These are phyloP conservation scores for Tamandua tetradactyla DNA, from an alignment of 2,797 vertebrate species.

Conservation along the genomic window DNA sequence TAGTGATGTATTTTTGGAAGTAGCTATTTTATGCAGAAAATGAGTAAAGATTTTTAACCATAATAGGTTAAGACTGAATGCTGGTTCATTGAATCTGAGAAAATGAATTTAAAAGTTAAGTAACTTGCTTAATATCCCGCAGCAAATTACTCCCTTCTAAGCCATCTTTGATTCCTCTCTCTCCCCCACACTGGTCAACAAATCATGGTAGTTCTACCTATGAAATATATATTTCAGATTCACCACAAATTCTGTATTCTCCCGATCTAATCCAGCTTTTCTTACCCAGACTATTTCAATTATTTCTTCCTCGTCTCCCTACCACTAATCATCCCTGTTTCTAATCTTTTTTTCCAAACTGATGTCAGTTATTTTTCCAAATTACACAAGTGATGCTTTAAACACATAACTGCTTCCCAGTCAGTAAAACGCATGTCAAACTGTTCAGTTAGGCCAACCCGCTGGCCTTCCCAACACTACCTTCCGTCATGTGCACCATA, in stretches of 20 bases:
- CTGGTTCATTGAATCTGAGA: conserved; percentile 19
- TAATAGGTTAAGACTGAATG: conserved; percentile 3
- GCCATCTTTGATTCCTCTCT: background rate
- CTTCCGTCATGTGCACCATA: background rate
- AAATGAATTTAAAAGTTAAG: conserved; percentile 40
- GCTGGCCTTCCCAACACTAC: background rate
- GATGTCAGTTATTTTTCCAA: background rate
- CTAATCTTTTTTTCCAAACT: background rate
- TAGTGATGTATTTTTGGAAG: conserved; percentile 38
- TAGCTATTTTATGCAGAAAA: background rate
- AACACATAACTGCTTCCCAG: background rate
- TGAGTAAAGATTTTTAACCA: background rate
- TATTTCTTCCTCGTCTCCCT: background rate
- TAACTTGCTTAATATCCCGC: background rate
- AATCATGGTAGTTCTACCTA: background rate
- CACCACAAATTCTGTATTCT: background rate
- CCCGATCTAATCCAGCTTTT: background rate
- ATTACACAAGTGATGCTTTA: background rate
- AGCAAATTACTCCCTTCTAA: background rate
- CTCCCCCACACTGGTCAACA: background rate
- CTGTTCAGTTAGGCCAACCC: background rate
- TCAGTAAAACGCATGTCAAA: background rate
- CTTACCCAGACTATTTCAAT: background rate
- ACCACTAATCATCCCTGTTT: background rate
- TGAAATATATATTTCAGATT: background rate